Base-by-base conservation (phyloP, 2,113 vertebrate genomes). In the Scortum barcoo region DNA sequence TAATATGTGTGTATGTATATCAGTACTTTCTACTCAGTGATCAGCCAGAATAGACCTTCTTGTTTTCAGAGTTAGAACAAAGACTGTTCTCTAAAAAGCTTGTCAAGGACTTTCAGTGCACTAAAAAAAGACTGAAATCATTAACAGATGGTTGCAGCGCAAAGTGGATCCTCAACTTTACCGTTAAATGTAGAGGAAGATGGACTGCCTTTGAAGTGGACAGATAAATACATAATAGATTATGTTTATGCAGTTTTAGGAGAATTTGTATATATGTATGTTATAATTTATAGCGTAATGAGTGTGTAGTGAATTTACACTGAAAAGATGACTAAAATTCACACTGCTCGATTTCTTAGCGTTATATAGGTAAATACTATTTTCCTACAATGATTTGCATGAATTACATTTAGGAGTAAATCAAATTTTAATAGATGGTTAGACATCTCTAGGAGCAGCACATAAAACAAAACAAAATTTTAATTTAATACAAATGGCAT, bases 61-160 rank as follows among this genome's bases (percentile, higher is more conserved):
- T 10, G 36, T 78, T 54, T 76, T 53, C 60, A 28, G 10, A 65
- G 22, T 42, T 48, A 2, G 24, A 69, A 26, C 67, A 67, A 60
- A 76, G 26, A 8, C 1, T 22, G 8, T 44, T 10, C 28, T 57
- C 40, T 51, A 5, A 82, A 69, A 70, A 42, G 50, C 63, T 69
- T 75, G 26, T 74, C 58, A 76, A 67, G 46, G 20, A 72, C 66
- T 8, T 17, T 24, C 17, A 72, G 58, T 56, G 40, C 17, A 16
- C 20, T 2, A 20, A 76, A 24, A 66, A 70, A 50, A 33, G n/a
- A 57, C 17, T 28, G 7, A 8, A 26, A 26, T 22, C 7, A 56
- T 3, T 28, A 38, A 48, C 36, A 76, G 14, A 66, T 26, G 5
- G 17, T 46, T 26, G 10, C n/a, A n/a, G n/a, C n/a, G n/a, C n/a